These are phyloP conservation scores for Paramisgurnus dabryanus DNA, from an alignment of 2,113 vertebrate genomes.

Conservation along the genomic window DNA sequence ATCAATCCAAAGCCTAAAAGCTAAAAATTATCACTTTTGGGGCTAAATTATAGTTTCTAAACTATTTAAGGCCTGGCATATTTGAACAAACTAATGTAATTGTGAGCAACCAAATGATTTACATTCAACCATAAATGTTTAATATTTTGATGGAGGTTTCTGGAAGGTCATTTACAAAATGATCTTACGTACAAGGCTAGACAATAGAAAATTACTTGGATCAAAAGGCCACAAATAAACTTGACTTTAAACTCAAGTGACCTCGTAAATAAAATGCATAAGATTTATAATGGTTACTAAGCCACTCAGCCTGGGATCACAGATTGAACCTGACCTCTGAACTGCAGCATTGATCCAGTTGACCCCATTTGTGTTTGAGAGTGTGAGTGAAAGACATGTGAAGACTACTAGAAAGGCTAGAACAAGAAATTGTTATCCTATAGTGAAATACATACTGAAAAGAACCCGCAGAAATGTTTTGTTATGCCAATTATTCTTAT, in stretches of 20 bases:
- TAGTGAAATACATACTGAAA: not conserved
- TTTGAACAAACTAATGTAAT: not conserved
- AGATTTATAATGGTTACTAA: not conserved
- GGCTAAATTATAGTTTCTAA: too few relatives aligned
- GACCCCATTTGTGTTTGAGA: constrained; percentile 2
- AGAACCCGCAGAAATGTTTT: too few relatives aligned
- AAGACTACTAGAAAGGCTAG: not conserved
- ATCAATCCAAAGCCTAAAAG: not conserved
- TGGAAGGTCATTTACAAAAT: not conserved
- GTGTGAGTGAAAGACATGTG: not conserved
- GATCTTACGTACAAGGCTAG: not conserved
- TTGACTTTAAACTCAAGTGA: constrained; percentile 39
- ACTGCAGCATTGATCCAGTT: constrained; percentile 33
- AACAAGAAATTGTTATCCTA: not conserved
- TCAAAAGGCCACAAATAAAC: constrained; percentile 45
- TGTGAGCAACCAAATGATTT: not conserved
- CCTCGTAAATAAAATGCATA: constrained; percentile 24
- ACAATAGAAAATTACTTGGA: constrained; percentile 2
- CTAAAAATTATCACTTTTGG: too few relatives aligned
- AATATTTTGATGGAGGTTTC: constrained; percentile 1
- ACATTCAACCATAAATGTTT: not conserved
- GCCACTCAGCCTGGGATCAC: constrained; percentile 12
- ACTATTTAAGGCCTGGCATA: not conserved
- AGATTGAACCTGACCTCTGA: constrained; percentile 46
- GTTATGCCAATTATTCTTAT: too few relatives aligned